Percentiles rank a stretch among this genome's conserved stretches.
Evolutionary conservation across 2,888 invertebrate genomes (phyloP).

Genomic region (Oligia strigilis): DNA sequence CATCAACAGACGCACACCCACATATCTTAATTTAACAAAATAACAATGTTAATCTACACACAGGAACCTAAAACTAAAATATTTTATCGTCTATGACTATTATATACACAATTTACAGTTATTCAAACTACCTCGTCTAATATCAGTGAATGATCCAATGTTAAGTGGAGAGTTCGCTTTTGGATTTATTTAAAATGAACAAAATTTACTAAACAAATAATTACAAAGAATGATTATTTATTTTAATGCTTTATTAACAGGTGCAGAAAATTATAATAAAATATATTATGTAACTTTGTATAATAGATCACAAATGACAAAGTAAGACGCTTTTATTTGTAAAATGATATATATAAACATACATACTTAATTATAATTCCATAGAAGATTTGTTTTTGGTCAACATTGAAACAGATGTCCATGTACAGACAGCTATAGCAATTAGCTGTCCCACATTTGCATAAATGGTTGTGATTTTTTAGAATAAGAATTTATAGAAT

Average conservation of each 20-base stretch:
- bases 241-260: slow-evolving; percentile 82
- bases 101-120: slow-evolving; percentile 88
- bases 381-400: slow-evolving; percentile 8
- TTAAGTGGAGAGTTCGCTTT: slow-evolving; percentile 39
- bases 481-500: too few relatives aligned
- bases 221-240: slow-evolving; percentile 65
- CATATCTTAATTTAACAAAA: slow-evolving; percentile 73
- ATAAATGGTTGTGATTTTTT: too few relatives aligned
- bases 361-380: background rate
- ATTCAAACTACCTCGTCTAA: slow-evolving; percentile 73
- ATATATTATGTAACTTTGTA: slow-evolving; percentile 78
- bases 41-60: slow-evolving; percentile 81
- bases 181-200: slow-evolving; percentile 43
- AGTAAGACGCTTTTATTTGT: slow-evolving; percentile 51
- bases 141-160: slow-evolving; percentile 56
- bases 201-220: slow-evolving; percentile 59
- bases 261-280: slow-evolving; percentile 79
- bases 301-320: slow-evolving; percentile 73
- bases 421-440: too few relatives aligned
- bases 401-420: slow-evolving; percentile 15
- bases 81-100: slow-evolving; percentile 81
- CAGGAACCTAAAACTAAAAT: slow-evolving; percentile 79
- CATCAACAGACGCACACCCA: slow-evolving; percentile 75
- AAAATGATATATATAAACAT: slow-evolving; percentile 20
- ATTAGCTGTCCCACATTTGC: too few relatives aligned